These are phyloP conservation scores for Stenodema calcarata DNA, from an alignment of 2,888 invertebrate species.

Conservation along the genomic window DNA sequence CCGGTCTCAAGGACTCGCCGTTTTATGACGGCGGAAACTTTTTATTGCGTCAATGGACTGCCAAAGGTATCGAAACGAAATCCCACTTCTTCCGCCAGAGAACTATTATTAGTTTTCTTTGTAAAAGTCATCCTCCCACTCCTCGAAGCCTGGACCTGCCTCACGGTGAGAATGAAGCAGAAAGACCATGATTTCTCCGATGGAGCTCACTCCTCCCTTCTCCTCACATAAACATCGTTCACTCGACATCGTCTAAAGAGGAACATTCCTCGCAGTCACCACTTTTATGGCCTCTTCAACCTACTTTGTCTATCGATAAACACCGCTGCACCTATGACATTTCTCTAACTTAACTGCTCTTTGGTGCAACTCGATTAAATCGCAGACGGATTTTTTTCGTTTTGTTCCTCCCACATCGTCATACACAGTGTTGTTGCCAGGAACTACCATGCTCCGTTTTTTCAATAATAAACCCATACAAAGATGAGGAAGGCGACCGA, in stretches of 20 bases:
- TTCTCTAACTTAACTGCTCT: neutral
- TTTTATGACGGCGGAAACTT: conserved; percentile 11
- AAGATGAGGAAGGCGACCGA: no score
- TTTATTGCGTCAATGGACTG: neutral
- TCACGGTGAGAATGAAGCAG: neutral
- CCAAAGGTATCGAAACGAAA: conserved; percentile 5
- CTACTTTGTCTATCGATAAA: neutral
- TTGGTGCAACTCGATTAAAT: neutral
- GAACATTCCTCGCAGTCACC: neutral
- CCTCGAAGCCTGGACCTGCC: neutral
- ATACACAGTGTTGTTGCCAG: no score
- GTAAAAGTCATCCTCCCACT: neutral
- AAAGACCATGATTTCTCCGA: neutral
- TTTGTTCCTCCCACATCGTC: no score
- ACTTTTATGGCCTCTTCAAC: neutral
- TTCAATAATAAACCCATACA: no score
- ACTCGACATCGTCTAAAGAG: neutral
- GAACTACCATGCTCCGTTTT: no score
- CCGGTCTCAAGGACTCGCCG: conserved; percentile 3
- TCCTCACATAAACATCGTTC: no score
- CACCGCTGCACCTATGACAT: neutral
- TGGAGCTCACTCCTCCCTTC: neutral
- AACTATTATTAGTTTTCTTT: conserved; percentile 6
- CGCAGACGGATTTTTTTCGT: no score
- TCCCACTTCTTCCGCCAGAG: conserved; percentile 1